Evolutionary conservation across 53 echinoderm and acorn worm genomes (phyloP).

Genomic region (Patiria pectinifera): DNA sequence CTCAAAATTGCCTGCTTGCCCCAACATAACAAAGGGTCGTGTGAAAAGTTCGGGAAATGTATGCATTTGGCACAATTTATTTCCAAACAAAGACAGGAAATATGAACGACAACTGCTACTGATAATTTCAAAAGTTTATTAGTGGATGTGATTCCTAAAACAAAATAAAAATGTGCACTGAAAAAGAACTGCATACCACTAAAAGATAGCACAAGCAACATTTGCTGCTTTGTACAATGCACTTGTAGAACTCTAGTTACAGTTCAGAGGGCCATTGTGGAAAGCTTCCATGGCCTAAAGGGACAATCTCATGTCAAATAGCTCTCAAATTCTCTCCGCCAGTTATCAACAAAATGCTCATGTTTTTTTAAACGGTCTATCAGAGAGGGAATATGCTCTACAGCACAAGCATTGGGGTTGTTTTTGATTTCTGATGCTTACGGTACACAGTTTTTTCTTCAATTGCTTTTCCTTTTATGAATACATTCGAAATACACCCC

Average conservation of each 20-base stretch:
- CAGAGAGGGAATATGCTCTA: not conserved
- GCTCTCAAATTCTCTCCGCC: conserved; percentile 1
- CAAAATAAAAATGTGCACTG: not conserved
- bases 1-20: not conserved
- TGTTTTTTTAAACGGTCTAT: conserved; percentile 5
- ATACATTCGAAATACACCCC: too few relatives aligned
- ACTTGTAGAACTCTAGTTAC: conserved; percentile 17
- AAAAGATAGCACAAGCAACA: not conserved
- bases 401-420: not conserved
- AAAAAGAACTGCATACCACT: not conserved
- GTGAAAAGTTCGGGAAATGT: not conserved
- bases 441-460: too few relatives aligned
- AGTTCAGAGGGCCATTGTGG: not conserved
- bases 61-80: not conserved
- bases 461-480: too few relatives aligned
- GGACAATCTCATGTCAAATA: conserved; percentile 38
- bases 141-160: not conserved
- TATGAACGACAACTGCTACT: too few relatives aligned
- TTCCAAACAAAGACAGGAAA: too few relatives aligned
- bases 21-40: not conserved
- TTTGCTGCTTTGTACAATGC: not conserved
- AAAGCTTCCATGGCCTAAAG: conserved; percentile 45
- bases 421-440: not conserved
- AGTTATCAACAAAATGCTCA: conserved; percentile 26
- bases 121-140: not conserved